phyloP scores from a whole-genome alignment of 2,888 invertebrate species.

The Cremastinae sp. region DNA sequence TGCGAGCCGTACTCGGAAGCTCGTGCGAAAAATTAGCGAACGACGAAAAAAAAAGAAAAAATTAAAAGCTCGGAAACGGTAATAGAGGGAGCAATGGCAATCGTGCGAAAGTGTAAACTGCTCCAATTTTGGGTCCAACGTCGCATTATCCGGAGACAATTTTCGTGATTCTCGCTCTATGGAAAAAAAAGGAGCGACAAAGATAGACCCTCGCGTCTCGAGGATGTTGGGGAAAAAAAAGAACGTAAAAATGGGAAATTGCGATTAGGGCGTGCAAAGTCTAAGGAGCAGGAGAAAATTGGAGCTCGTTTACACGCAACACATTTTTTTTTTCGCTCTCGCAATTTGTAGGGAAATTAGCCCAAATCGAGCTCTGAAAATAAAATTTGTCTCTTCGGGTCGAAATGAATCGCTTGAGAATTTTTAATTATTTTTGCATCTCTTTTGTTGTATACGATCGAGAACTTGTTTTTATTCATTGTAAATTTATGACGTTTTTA shows the following conservation, averaged over 20 bases:
- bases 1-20: not conserved
- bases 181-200: slow-evolving; percentile 6
- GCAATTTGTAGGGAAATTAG: not conserved
- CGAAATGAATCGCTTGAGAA: too few relatives aligned
- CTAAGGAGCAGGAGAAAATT: slow-evolving; percentile 13
- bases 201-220: not conserved
- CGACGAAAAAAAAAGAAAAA: not conserved
- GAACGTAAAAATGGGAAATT: not conserved
- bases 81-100: not conserved
- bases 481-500: too few relatives aligned
- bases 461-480: too few relatives aligned
- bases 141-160: not conserved
- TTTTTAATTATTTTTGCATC: too few relatives aligned
- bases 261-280: not conserved
- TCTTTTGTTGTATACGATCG: too few relatives aligned
- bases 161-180: not conserved
- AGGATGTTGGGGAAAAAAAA: not conserved
- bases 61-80: not conserved
- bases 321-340: not conserved
- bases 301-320: slow-evolving; percentile 26
- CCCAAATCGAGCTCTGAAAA: not conserved
- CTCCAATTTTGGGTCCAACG: slow-evolving; percentile 1
- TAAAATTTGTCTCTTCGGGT: not conserved
- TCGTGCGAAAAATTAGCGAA: not conserved
- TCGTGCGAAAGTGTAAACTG: not conserved